A percentile compares a stretch with the other conserved stretches of the same genome.
Evolutionary conservation across 2,888 invertebrate genomes (phyloP).

Genomic region (Tetragnatha montana): DNA sequence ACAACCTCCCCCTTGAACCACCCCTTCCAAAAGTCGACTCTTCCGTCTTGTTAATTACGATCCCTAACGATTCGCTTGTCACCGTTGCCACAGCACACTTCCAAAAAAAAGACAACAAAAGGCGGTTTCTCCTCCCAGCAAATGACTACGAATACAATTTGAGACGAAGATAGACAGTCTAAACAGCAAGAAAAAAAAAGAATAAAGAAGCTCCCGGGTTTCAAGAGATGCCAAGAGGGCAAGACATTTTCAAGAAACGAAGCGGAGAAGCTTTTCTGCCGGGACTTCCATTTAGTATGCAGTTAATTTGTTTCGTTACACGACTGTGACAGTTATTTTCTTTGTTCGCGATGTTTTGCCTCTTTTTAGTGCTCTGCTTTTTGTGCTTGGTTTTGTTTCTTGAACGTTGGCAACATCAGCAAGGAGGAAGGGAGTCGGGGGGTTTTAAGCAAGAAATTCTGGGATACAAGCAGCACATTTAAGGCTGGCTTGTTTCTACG

Average conservation of each 20-base stretch:
- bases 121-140: background rate
- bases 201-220: background rate
- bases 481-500: no score
- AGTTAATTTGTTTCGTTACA: slow-evolving; percentile 59
- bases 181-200: background rate
- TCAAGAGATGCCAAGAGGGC: slow-evolving; percentile 31
- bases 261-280: slow-evolving; percentile 8
- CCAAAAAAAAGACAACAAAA: background rate
- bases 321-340: slow-evolving; percentile 48
- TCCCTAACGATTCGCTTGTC: background rate
- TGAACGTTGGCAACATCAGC: background rate
- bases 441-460: background rate
- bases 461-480: no score
- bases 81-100: background rate
- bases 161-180: slow-evolving; percentile 14
- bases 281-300: slow-evolving; percentile 51
- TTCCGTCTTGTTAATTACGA: background rate
- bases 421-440: background rate
- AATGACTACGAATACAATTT: slow-evolving; percentile 36
- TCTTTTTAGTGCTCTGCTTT: slow-evolving; percentile 18
- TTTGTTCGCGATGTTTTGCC: slow-evolving; percentile 35
- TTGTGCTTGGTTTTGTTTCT: background rate
- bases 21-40: background rate
- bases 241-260: slow-evolving; percentile 29
- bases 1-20: no score